Conservation (phyloP, 2,888 invertebrate species). For the Melinaea marsaeus region DNA sequence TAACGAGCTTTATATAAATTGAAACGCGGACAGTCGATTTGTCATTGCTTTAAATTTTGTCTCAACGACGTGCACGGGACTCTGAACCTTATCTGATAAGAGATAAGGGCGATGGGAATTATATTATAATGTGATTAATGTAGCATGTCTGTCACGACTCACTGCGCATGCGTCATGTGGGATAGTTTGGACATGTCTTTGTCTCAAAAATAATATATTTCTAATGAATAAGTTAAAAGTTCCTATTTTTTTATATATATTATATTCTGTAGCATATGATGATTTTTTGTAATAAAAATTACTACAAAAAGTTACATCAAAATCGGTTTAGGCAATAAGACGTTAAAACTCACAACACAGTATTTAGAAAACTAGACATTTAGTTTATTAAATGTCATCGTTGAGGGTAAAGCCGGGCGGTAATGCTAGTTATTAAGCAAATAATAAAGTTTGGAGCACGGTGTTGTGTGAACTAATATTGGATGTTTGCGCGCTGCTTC, state of each 20-base stretch:
- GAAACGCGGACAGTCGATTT: too few relatives aligned
- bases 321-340: too few relatives aligned
- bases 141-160: conserved; percentile 19
- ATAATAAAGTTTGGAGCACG: neutral
- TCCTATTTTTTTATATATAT: too few relatives aligned
- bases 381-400: neutral
- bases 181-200: conserved; percentile 23
- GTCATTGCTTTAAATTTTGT: too few relatives aligned
- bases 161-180: conserved; percentile 18
- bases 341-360: too few relatives aligned
- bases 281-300: too few relatives aligned
- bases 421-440: neutral
- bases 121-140: conserved; percentile 8
- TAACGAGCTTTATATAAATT: too few relatives aligned
- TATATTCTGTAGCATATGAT: too few relatives aligned
- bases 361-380: too few relatives aligned
- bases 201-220: conserved; percentile 3
- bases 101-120: conserved; percentile 4
- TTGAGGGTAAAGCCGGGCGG: neutral
- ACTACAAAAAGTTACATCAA: too few relatives aligned
- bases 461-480: conserved; percentile 13
- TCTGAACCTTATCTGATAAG: conserved; percentile 6
- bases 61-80: neutral
- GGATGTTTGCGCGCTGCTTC: conserved; percentile 1
- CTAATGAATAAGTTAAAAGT: too few relatives aligned